These are phyloP conservation scores for Limosa lapponica DNA, from an alignment of 2,797 vertebrate species.

Conservation along the genomic window DNA sequence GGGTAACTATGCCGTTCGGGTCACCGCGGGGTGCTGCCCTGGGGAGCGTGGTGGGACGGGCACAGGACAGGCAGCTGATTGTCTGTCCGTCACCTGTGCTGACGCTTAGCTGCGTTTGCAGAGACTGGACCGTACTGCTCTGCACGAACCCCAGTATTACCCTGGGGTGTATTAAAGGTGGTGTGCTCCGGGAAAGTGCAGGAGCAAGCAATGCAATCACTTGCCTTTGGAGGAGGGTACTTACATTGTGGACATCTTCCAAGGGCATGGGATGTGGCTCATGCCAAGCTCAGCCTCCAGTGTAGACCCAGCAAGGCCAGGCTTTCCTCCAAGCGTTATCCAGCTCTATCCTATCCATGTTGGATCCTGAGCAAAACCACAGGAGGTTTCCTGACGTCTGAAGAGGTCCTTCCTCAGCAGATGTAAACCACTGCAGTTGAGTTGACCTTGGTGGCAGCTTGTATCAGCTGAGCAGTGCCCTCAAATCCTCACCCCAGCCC, in stretches of 20 bases:
- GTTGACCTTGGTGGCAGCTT: neutral
- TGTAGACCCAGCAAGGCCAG: neutral
- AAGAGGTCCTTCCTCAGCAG: neutral
- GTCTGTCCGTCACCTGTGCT: neutral
- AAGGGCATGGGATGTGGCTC: neutral
- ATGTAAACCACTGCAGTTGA: neutral
- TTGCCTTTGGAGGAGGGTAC: neutral
- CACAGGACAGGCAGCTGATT: neutral
- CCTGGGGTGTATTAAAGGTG: neutral
- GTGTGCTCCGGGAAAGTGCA: neutral
- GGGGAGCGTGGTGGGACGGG: neutral
- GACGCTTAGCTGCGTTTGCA: neutral
- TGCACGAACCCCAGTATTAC: neutral
- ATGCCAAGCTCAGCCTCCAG: neutral
- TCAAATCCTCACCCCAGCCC: neutral
- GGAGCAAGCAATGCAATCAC: neutral
- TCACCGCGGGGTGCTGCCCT: neutral
- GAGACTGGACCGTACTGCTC: rapidly evolving
- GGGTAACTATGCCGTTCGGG: conserved; percentile 78
- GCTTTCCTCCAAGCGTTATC: neutral
- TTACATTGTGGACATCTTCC: neutral
- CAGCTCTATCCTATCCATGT: neutral
- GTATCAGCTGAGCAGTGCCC: neutral
- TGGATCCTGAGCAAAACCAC: neutral
- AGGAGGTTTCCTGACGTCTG: neutral